Percentiles rank a stretch among this genome's conserved stretches.
Conservation (phyloP, 2,888 invertebrate species). For the Hydrotaea diabolus region DNA sequence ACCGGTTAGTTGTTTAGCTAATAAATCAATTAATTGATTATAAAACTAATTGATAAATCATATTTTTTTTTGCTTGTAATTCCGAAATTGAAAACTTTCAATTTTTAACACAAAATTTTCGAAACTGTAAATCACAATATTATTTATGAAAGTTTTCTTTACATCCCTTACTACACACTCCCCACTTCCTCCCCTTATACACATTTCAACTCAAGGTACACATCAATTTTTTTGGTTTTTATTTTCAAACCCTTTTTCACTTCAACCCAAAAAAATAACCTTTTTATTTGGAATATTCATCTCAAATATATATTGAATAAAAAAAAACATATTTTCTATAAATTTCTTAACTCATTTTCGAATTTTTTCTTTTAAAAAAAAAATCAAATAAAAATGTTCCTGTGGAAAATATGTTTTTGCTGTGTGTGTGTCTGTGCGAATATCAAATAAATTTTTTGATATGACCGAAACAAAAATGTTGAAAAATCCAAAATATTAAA, state of each 20-base stretch:
- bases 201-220: not conserved
- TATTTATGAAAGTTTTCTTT: constrained; percentile 71
- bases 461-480: constrained; percentile 57
- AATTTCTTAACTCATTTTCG: constrained; percentile 54
- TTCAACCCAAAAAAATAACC: not conserved
- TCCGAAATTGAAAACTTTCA: too few species aligned
- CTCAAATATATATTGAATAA: constrained; percentile 46
- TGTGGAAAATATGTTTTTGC: constrained; percentile 67
- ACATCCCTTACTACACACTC: too few species aligned
- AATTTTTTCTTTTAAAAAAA: constrained; percentile 58
- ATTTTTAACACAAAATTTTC: constrained; percentile 1
- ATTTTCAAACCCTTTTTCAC: constrained; percentile 59
- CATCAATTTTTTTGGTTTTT: constrained; percentile 72
- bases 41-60: too few species aligned
- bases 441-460: constrained; percentile 64
- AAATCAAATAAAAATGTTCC: constrained; percentile 43
- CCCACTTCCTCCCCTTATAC: not conserved
- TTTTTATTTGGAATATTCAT: constrained; percentile 43
- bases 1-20: too few species aligned
- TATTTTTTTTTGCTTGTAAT: too few species aligned
- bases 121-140: constrained; percentile 58
- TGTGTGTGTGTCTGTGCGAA: constrained; percentile 61
- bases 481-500: constrained; percentile 65
- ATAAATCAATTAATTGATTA: too few species aligned
- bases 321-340: constrained; percentile 66